Evolutionary conservation across 2,113 vertebrate species (phyloP).

Genomic region (Zapus hudsonius): DNA sequence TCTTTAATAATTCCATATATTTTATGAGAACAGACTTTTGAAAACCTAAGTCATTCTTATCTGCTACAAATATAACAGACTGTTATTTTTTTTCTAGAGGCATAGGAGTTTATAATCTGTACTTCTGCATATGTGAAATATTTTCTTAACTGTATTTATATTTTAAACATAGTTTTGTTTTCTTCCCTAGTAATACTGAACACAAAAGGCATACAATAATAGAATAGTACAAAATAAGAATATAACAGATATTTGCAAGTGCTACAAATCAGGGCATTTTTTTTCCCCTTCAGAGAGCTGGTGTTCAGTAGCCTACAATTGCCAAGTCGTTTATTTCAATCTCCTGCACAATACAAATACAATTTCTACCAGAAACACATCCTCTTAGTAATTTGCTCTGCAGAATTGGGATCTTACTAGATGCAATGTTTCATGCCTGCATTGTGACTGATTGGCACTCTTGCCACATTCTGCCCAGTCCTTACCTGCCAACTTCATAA

Average conservation of each 20-base stretch:
- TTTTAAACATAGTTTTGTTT: not conserved
- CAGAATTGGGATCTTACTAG: not conserved
- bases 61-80: not conserved
- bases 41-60: not conserved
- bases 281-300: not conserved
- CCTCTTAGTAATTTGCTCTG: constrained; percentile 29
- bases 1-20: not conserved
- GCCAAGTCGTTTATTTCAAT: constrained; percentile 2
- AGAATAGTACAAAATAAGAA: not conserved
- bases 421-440: not conserved
- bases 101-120: not conserved
- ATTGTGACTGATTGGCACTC: not conserved
- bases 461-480: not conserved
- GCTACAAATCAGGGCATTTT: not conserved
- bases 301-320: not conserved
- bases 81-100: not conserved
- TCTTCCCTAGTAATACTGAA: not conserved
- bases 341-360: constrained; percentile 21
- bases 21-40: not conserved
- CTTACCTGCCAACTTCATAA: not conserved
- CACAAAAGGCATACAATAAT: constrained; percentile 3
- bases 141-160: not conserved
- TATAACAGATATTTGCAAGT: not conserved
- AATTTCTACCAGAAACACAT: constrained; percentile 48
- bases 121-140: not conserved